phyloP scores from a whole-genome alignment of 2,113 vertebrate species.

The Litocranius walleri region DNA sequence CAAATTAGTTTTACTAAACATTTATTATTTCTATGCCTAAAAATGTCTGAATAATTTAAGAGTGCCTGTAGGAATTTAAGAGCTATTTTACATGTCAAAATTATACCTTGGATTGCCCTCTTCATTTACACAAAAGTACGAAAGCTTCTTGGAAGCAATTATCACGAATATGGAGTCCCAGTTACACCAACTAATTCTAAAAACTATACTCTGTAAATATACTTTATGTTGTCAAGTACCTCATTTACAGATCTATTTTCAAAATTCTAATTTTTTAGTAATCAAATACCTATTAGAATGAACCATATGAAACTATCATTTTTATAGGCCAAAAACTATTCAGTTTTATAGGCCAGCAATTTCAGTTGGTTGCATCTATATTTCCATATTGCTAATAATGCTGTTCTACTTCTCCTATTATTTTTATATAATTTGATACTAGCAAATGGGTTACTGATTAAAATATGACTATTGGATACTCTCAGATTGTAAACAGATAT shows the following conservation, averaged over 20 bases:
- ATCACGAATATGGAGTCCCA: background rate
- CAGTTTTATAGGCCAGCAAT: background rate
- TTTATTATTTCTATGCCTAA: background rate
- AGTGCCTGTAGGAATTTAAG: background rate
- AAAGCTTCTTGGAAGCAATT: background rate
- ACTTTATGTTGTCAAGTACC: background rate
- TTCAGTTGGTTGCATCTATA: background rate
- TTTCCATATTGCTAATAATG: background rate
- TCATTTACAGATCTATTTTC: background rate
- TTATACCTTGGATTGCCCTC: background rate
- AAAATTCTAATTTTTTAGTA: background rate
- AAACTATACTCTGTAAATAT: background rate
- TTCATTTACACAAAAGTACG: background rate
- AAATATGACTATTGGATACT: background rate
- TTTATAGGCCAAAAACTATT: background rate
- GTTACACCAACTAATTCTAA: background rate
- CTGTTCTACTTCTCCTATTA: background rate
- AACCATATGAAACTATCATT: background rate
- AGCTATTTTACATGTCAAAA: background rate
- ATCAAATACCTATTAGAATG: background rate
- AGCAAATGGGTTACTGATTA: background rate
- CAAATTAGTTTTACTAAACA: background rate
- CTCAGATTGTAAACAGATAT: background rate
- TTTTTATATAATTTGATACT: background rate
- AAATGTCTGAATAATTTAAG: background rate